Conservation (phyloP, 2,113 vertebrate genomes). For the Forbesichthys papilliferus region DNA sequence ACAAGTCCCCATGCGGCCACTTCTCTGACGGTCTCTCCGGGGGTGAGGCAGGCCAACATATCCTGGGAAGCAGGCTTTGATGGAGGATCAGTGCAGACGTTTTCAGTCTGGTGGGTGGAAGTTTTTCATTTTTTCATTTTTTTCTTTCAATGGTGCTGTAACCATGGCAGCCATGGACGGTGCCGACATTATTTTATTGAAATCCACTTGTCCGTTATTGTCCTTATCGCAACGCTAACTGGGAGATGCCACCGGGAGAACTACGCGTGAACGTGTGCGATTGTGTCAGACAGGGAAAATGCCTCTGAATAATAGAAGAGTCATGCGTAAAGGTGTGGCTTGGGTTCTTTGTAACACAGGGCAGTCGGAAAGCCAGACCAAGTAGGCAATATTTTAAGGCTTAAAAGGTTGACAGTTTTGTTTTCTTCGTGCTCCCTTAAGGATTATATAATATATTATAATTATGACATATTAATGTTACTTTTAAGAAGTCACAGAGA, state of each 20-base stretch:
- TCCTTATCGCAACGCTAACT: conserved; percentile 52
- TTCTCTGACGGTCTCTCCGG: conserved; percentile 81
- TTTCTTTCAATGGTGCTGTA: conserved; percentile 46
- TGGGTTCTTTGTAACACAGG: no score
- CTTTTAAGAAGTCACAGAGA: background rate
- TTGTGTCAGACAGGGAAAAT: no score
- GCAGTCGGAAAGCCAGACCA: no score
- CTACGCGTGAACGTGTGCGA: background rate
- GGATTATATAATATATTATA: no score
- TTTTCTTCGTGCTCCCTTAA: no score
- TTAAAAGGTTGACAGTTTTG: no score
- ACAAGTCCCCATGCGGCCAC: conserved; percentile 90
- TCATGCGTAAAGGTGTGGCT: no score
- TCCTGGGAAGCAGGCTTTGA: conserved; percentile 95
- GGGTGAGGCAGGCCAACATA: conserved; percentile 82
- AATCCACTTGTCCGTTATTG: conserved; percentile 65
- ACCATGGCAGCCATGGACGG: conserved; percentile 69
- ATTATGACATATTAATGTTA: background rate
- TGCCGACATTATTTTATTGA: conserved; percentile 57
- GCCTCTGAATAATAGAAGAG: no score
- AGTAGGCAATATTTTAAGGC: no score
- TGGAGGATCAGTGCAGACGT: conserved; percentile 90
- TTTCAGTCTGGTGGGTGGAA: conserved; percentile 88
- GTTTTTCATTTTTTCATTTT: conserved; percentile 46
- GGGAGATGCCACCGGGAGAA: background rate